phyloP scores from a whole-genome alignment of 2,113 vertebrate species.

The Psammodynastes pulverulentus region DNA sequence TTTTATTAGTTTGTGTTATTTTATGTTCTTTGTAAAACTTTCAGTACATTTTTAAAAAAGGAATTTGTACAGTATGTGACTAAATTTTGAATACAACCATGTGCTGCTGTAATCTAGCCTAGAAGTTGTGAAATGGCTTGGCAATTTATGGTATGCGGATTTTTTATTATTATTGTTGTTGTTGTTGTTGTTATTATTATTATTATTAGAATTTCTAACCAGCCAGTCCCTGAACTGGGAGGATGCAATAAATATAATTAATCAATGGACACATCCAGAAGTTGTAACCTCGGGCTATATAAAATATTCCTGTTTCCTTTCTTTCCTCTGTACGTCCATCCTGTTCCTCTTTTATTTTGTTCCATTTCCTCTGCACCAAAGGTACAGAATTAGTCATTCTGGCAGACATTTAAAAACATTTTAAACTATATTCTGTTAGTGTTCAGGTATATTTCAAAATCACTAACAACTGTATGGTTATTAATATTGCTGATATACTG shows the following conservation, averaged over 20 bases:
- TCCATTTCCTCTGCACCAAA: constrained; percentile 65
- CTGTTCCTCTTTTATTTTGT: constrained; percentile 67
- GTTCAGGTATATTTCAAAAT: neutral
- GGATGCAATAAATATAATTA: neutral
- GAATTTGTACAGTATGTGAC: neutral
- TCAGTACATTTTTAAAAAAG: neutral
- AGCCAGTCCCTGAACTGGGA: neutral
- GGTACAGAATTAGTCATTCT: constrained; percentile 59
- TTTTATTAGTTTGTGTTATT: neutral
- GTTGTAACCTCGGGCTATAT: constrained; percentile 45
- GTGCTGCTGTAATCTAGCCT: neutral
- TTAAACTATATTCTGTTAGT: constrained; percentile 31
- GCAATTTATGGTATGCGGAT: neutral
- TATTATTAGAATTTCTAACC: neutral
- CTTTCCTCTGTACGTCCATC: constrained; percentile 58
- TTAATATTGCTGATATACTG: neutral
- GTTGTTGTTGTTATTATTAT: neutral
- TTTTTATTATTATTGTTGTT: neutral
- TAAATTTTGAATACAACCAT: neutral
- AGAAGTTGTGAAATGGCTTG: neutral
- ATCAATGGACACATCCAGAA: neutral
- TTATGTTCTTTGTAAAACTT: neutral
- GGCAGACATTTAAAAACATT: constrained; percentile 59
- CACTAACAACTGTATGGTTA: neutral
- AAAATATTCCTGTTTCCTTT: constrained; percentile 64